Evolutionary conservation across 1,140 invertebrate genomes (phyloP).

Genomic region (Frieseomelitta varia): DNA sequence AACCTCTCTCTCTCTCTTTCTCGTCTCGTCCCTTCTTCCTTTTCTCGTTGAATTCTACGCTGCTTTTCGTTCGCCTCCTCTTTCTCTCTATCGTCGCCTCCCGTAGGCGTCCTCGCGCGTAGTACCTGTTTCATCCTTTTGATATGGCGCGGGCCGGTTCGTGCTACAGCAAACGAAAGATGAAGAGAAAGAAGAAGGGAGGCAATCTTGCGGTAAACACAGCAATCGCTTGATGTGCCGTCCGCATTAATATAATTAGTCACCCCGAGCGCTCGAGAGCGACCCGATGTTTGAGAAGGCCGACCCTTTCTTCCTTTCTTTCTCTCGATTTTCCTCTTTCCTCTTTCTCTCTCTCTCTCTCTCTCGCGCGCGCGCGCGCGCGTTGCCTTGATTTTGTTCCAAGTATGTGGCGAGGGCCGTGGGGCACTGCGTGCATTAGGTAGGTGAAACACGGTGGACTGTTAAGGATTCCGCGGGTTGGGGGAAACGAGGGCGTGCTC

Average conservation of each 20-base stretch:
- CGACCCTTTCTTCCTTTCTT: conserved; percentile 18
- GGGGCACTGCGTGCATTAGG: conserved; percentile 43
- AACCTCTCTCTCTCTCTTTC: too few species aligned
- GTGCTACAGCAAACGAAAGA: conserved; percentile 41
- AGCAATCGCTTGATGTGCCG: conserved; percentile 80
- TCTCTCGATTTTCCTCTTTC: not conserved
- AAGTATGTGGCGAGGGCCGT: conserved; percentile 23
- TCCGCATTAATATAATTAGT: conserved; percentile 83
- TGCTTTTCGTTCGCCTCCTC: conserved; percentile 1
- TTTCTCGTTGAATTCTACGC: not conserved
- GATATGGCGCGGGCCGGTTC: conserved; percentile 53
- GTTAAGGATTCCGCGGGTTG: conserved; percentile 47
- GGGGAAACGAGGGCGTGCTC: conserved; percentile 31
- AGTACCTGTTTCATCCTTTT: conserved; percentile 53
- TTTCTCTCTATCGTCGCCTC: not conserved
- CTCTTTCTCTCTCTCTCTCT: not conserved
- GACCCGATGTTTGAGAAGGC: conserved; percentile 56
- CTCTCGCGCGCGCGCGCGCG: not conserved
- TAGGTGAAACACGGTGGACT: conserved; percentile 38
- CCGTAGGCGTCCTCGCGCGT: conserved; percentile 30
- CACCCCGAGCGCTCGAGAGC: conserved; percentile 78
- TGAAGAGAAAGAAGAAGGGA: conserved; percentile 41
- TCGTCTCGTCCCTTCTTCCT: conserved; percentile 6
- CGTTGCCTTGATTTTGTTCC: conserved; percentile 4
- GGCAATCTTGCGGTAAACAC: conserved; percentile 81